Percentiles rank a stretch among this genome's conserved stretches.
phyloP scores from a whole-genome alignment of 2,888 invertebrate genomes.

The Sabatieria punctata region DNA sequence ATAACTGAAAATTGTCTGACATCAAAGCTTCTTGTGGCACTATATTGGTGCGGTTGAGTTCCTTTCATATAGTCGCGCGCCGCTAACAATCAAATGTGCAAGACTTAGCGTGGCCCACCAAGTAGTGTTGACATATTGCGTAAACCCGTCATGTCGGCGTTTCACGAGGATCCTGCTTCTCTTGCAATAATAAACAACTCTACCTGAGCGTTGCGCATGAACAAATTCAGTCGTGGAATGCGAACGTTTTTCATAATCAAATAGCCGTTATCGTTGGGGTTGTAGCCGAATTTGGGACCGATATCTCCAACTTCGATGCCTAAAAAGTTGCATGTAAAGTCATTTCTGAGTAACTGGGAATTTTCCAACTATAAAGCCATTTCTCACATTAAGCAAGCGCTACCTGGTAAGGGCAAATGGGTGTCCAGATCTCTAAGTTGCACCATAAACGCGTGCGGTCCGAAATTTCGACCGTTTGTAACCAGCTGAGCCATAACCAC shows the following conservation, averaged over 20 bases:
- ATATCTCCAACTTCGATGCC: constrained; percentile 80
- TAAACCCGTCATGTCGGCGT: too few species aligned
- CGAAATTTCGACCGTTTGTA: constrained; percentile 61
- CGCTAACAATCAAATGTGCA: too few species aligned
- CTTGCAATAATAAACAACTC: too few species aligned
- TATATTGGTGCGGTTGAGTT: too few species aligned
- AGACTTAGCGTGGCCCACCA: too few species aligned
- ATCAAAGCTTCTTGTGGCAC: too few species aligned
- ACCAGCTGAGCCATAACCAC: constrained; percentile 78
- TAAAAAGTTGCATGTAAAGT: too few species aligned
- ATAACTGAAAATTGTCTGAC: too few species aligned
- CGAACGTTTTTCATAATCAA: constrained; percentile 67
- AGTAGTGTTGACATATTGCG: too few species aligned
- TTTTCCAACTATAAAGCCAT: neutral
- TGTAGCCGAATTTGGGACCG: constrained; percentile 82
- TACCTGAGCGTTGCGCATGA: constrained; percentile 87
- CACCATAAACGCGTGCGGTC: constrained; percentile 80
- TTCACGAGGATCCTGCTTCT: too few species aligned
- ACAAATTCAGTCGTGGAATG: constrained; percentile 71
- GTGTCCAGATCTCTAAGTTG: constrained; percentile 73
- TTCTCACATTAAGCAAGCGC: neutral
- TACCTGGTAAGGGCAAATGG: constrained; percentile 62
- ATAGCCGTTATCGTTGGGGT: constrained; percentile 78
- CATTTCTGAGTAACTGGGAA: neutral
- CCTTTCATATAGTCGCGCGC: too few species aligned